Evolutionary conservation across 2,113 vertebrate genomes (phyloP).

Genomic region (Puffinus mauretanicus): DNA sequence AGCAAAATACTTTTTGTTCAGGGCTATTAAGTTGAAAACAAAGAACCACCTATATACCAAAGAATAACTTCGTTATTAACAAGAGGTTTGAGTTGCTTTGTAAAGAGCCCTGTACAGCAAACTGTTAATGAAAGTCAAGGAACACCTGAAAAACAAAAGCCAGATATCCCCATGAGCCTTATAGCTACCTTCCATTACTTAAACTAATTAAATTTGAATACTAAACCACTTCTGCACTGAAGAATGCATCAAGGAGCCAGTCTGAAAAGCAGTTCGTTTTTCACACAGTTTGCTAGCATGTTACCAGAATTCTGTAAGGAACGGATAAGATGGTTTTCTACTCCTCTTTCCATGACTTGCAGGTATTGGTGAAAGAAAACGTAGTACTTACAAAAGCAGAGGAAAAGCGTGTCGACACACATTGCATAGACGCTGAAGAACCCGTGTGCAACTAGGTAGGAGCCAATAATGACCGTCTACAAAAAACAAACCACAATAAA

Average conservation of each 20-base stretch:
- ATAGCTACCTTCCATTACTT: not conserved
- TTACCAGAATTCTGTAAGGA: not conserved
- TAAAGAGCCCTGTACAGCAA: not conserved
- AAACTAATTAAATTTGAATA: not conserved
- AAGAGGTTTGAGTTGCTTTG: not conserved
- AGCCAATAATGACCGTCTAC: slow-evolving; percentile 89
- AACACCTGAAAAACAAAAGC: not conserved
- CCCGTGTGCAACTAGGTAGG: slow-evolving; percentile 90
- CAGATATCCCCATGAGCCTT: not conserved
- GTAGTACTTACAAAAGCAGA: slow-evolving; percentile 95
- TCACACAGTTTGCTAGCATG: not conserved
- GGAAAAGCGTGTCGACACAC: slow-evolving; percentile 96
- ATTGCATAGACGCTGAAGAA: slow-evolving; percentile 97
- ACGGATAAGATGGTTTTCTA: not conserved
- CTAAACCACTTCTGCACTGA: not conserved
- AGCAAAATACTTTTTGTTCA: not conserved
- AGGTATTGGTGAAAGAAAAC: not conserved
- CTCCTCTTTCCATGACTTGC: not conserved
- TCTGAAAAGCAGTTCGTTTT: not conserved
- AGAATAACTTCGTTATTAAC: not conserved
- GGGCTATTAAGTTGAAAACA: not conserved
- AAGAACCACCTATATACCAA: not conserved
- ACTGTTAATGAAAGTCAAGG: not conserved
- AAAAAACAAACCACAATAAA: slow-evolving; percentile 35
- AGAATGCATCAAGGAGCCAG: not conserved